Evolutionary conservation across 92 coral and sea anemone species (phyloP).

Genomic region (Epizoanthus ramosus): DNA sequence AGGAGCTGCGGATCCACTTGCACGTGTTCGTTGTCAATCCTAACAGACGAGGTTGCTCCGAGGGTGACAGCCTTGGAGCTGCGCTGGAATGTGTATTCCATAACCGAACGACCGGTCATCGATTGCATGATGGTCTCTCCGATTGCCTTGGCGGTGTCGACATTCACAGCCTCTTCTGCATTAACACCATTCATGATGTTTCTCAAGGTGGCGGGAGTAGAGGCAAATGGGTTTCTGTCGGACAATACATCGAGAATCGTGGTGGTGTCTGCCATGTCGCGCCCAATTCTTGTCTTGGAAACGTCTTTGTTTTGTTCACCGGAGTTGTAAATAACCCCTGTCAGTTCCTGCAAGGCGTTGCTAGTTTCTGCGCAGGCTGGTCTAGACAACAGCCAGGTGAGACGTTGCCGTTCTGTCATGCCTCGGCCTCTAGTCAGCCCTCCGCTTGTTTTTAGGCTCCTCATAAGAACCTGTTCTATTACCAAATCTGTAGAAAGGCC

Average conservation of each 20-base stretch:
- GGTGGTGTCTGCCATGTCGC: slow-evolving; percentile 48
- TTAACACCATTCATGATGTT: slow-evolving; percentile 53
- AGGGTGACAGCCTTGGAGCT: neutral
- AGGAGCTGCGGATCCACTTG: slow-evolving; percentile 51
- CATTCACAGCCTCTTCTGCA: slow-evolving; percentile 41
- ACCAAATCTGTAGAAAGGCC: slow-evolving; percentile 63
- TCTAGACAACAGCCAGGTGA: slow-evolving; percentile 43
- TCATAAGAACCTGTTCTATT: slow-evolving; percentile 68
- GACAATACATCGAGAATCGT: slow-evolving; percentile 13
- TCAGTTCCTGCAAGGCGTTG: slow-evolving; percentile 56
- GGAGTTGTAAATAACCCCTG: slow-evolving; percentile 42
- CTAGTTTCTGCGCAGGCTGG: slow-evolving; percentile 61
- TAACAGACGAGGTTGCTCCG: neutral
- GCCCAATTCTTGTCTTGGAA: slow-evolving; percentile 35
- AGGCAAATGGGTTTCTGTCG: slow-evolving; percentile 45
- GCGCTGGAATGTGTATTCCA: neutral
- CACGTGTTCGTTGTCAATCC: slow-evolving; percentile 22
- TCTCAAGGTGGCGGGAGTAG: slow-evolving; percentile 28
- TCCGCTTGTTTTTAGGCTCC: slow-evolving; percentile 57
- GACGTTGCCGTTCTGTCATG: slow-evolving; percentile 45
- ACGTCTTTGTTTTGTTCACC: slow-evolving; percentile 57
- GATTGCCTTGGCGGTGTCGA: neutral
- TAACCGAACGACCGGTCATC: neutral
- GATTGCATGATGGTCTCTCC: neutral
- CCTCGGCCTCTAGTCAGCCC: slow-evolving; percentile 51